Evolutionary conservation across 2,113 vertebrate species (phyloP).

Genomic region (Chroicocephalus ridibundus): DNA sequence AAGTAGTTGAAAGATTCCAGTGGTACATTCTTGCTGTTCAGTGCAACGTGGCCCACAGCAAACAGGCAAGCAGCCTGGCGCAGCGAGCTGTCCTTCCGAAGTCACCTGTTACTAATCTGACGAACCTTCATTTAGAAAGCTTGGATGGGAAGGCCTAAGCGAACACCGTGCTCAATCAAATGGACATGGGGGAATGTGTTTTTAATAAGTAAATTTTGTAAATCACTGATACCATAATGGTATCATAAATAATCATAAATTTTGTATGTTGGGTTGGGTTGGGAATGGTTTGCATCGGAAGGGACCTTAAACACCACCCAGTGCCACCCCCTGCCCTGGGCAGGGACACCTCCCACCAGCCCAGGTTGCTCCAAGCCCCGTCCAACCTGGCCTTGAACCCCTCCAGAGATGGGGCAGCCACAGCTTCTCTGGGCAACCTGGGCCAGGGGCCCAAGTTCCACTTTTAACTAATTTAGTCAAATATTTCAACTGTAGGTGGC

Average conservation of each 20-base stretch:
- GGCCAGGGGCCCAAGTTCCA: neutral
- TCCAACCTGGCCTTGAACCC: no score
- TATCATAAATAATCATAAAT: no score
- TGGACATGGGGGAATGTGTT: neutral
- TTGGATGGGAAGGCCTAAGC: neutral
- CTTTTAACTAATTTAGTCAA: neutral
- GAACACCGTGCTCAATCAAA: neutral
- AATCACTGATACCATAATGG: neutral
- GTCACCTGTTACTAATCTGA: neutral
- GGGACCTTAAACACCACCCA: no score
- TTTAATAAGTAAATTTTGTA: neutral
- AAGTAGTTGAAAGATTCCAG: neutral
- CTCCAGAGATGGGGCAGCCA: no score
- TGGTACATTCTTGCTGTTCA: neutral
- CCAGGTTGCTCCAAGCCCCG: no score
- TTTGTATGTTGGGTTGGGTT: neutral
- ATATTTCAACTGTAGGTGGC: constrained; percentile 77
- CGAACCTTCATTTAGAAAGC: neutral
- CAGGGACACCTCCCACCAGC: no score
- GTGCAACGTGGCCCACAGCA: neutral
- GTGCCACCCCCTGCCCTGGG: no score
- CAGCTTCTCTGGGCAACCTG: no score
- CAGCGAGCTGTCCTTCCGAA: neutral
- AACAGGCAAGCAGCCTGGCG: no score
- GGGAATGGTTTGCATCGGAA: no score